These are phyloP conservation scores for Vireo altiloquus DNA, from an alignment of 2,113 vertebrate species.

Conservation along the genomic window DNA sequence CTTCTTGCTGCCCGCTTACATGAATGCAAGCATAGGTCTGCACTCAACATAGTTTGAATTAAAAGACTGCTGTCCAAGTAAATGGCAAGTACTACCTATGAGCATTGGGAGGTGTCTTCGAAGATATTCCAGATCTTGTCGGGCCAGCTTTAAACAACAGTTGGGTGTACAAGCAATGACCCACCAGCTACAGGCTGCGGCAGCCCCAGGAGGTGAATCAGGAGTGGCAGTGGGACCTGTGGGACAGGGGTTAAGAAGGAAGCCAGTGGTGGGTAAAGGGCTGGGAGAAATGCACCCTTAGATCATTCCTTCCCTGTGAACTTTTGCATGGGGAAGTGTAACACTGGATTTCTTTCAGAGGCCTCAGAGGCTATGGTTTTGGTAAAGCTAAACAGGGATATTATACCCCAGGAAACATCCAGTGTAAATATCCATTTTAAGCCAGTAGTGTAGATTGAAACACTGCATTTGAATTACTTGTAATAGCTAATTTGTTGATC, in stretches of 20 bases:
- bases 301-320: not conserved
- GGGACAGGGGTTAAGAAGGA: not conserved
- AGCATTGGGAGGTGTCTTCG: not conserved
- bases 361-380: not conserved
- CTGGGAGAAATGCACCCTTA: not conserved
- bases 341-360: not conserved
- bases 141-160: not conserved
- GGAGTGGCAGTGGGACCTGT: not conserved
- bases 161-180: not conserved
- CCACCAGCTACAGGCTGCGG: rapidly evolving
- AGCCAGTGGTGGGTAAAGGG: not conserved
- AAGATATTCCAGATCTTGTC: not conserved
- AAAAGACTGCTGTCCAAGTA: not conserved
- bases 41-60: not conserved
- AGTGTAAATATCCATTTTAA: not conserved
- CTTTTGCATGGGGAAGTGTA: not conserved
- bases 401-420: not conserved
- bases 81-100: rapidly evolving
- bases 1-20: not conserved
- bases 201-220: not conserved
- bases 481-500: not conserved
- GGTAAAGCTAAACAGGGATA: not conserved
- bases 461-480: not conserved
- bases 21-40: not conserved
- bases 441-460: not conserved